A percentile compares a stretch with the other conserved stretches of the same genome.
Conservation (phyloP, 2,888 invertebrate genomes). For the Pecten maximus region DNA sequence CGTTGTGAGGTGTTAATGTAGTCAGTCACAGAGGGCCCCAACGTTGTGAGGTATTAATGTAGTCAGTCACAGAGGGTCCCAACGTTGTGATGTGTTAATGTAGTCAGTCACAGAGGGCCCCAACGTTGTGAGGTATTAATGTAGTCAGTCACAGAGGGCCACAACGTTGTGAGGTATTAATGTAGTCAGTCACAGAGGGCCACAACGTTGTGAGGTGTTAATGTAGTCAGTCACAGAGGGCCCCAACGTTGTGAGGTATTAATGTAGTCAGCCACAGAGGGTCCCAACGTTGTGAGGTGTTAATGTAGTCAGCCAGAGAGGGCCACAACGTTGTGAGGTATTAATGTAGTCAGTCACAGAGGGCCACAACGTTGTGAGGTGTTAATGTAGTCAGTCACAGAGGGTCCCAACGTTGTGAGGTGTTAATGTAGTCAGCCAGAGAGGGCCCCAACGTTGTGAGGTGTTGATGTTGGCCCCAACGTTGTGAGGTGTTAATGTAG, state of each 20-base stretch:
- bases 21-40: background rate
- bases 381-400: background rate
- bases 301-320: background rate
- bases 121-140: background rate
- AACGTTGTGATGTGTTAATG: background rate
- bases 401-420: background rate
- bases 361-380: background rate
- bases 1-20: background rate
- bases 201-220: background rate
- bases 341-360: background rate
- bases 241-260: background rate
- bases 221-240: background rate
- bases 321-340: background rate
- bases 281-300: background rate
- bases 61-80: background rate
- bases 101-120: background rate
- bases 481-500: background rate
- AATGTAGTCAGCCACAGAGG: background rate
- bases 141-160: background rate
- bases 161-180: background rate
- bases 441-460: background rate
- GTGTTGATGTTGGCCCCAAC: background rate
- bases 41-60: background rate
- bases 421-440: background rate
- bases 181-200: background rate